Evolutionary conservation across 2,113 vertebrate species (phyloP).

Genomic region (Ovis aries): ARS-UI_Ramb_v3.0 NC_056056.1:61324001-61324500

Average conservation of each 20-base stretch:
- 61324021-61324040: not conserved
- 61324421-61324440: not conserved
- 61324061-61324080: not conserved
- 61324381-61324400: not conserved
- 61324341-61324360: too few relatives aligned
- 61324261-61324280: too few relatives aligned
- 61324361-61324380: too few relatives aligned
- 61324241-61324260: too few relatives aligned
- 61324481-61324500: not conserved
- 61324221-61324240: too few relatives aligned
- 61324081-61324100: not conserved
- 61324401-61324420: not conserved
- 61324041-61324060: not conserved
- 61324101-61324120: not conserved
- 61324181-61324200: fast-evolving
- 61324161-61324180: too few relatives aligned
- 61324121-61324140: too few relatives aligned
- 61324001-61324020: not conserved
- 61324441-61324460: not conserved
- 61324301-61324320: too few relatives aligned
- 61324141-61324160: too few relatives aligned
- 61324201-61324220: too few relatives aligned
- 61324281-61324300: too few relatives aligned
- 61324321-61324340: too few relatives aligned
- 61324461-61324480: not conserved